Evolutionary conservation across 2,888 invertebrate genomes (phyloP), one percentile per base, ranked within the genome.

Genomic region (Netelia virgata): DNA sequence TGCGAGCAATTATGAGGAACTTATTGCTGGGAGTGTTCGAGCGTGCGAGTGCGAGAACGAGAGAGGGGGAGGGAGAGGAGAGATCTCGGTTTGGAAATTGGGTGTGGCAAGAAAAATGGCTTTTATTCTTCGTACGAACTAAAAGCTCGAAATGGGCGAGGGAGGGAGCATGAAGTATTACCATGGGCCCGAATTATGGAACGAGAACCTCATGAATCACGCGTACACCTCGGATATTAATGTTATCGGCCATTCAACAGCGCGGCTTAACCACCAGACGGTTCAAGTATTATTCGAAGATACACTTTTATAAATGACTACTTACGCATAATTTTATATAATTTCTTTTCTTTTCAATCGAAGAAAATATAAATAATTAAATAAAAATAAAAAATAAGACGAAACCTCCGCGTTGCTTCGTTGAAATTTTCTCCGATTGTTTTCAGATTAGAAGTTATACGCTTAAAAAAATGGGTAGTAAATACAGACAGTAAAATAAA

Each of bases 11-110:
- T 77, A 74, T 69, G 82, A 68, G 69, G 59, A 74, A 74, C 43
- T 74, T 68, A 69, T 73, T 73, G 36, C 77, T 53, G 69, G 78
- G 73, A 73, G 82, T 74, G 82, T 83, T 83, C 61, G 20, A n/a
- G 63, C 23, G 3, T 43, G 28, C 47, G 50, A 14, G 18, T 28
- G 28, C 28, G 5, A 28, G 28, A 28, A 28, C 2, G 28, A 28
- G 28, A 47, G 18, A 23, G 6, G 47, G 61, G 1, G 23, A 61
- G 72, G 59, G n/a, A 53, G 53, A 53, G 57, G 41, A 41, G 69
- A 53, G 69, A 53, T 36, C 36, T 53, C 36, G 64, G 66, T 61
- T 72, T 77, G 66, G 55, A 77, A 64, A 50, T 82, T 82, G 72
- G 82, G 82, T 72, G 82, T 57, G 82, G 66, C 72, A 61, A 41